Base-by-base conservation (phyloP, 2,113 vertebrate genomes). In the Atherinomorus stipes region DNA sequence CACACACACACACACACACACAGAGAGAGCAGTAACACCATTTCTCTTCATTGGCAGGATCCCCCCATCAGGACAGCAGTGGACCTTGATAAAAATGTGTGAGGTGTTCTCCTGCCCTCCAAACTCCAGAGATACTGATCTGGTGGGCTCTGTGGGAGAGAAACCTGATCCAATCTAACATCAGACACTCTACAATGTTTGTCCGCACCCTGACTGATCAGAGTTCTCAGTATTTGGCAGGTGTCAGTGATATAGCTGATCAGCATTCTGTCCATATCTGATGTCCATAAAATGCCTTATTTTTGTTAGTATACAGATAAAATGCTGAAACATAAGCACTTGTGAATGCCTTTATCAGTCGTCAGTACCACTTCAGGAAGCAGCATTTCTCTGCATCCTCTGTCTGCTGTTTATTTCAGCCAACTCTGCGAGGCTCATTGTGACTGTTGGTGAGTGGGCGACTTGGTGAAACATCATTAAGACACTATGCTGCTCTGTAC, bases 391-490 rank as follows among this genome's bases (percentile, higher is more conserved):
- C 11, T 61, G 22, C 57, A 26, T 63, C 21, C 42, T 7, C 37
- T 22, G 31, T 53, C 44, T 77, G 18, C 59, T 60, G 64, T 44
- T 65, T 37, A 9, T 70, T 56, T 1, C 61, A 44, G 66, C 66
- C 59, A 51, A 51, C 68, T 81, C 64, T 74, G 66, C 81, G 21
- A 63, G 70, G 51, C 74, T 80, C 71, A 80, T 80, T 83, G 87
- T 88, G 81, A 81, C 69, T 82, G 88, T 71, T 85, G 89, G 75
- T 84, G 85, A 88, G 91, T 90, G 87, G 91, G 91, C 87, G 86
- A 91, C 77, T 86, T 85, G 85, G 86, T 89, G 81, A 86, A 90
- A 90, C 88, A 91, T 92, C 83, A 88, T 93, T 90, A 88, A 84
- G 90, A 86, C 79, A 84, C 83, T 80, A 44, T 80, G 74, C 80